Conservation (phyloP, 2,113 vertebrate species). For the Merops nubicus region DNA sequence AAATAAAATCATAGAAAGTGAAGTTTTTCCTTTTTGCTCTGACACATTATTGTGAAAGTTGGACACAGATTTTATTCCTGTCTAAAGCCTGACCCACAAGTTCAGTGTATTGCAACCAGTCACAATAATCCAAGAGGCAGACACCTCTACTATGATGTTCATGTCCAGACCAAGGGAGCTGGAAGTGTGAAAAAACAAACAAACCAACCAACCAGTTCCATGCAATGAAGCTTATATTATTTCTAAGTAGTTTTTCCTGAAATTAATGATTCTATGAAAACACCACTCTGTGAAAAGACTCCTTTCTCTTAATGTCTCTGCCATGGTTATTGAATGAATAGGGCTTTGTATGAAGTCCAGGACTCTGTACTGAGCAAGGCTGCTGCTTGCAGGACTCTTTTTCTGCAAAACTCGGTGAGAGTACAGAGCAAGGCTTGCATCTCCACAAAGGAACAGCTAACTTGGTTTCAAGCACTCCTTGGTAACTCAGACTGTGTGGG, state of each 20-base stretch:
- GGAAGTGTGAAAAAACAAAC: background rate
- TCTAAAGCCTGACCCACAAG: background rate
- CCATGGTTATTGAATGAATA: background rate
- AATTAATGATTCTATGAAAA: background rate
- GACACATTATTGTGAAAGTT: background rate
- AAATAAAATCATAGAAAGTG: background rate
- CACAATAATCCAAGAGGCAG: background rate
- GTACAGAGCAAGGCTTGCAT: background rate
- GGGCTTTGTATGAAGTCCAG: constrained; percentile 10
- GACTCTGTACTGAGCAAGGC: background rate
- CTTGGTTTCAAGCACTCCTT: background rate
- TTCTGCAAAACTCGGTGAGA: background rate
- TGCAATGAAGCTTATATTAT: background rate
- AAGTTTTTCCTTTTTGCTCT: background rate
- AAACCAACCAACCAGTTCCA: no score
- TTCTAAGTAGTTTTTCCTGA: background rate
- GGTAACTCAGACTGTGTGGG: background rate
- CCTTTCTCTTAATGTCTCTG: background rate
- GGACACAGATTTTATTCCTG: background rate
- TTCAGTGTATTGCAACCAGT: background rate
- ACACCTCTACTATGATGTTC: background rate
- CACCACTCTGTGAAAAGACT: background rate
- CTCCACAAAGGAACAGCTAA: background rate
- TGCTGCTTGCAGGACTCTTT: background rate
- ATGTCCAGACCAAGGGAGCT: background rate